These are phyloP conservation scores for Cynocephalus volans DNA, from an alignment of 2,113 vertebrate genomes.

Conservation along the genomic window DNA sequence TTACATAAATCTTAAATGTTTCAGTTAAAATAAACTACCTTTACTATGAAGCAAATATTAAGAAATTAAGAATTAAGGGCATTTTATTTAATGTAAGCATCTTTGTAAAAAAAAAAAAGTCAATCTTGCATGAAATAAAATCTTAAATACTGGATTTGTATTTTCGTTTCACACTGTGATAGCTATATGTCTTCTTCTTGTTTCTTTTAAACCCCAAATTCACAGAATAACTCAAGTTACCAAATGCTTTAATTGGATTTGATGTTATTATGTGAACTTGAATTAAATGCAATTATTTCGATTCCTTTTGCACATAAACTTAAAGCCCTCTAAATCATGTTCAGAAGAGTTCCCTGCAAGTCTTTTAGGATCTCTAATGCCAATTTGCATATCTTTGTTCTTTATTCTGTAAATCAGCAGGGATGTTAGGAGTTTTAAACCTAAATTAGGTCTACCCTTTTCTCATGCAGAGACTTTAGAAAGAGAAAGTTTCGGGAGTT, in stretches of 20 bases:
- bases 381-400: not conserved
- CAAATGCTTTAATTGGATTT: not conserved
- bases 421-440: not conserved
- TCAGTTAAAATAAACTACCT: not conserved
- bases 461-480: not conserved
- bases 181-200: not conserved
- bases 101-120: not conserved
- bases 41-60: not conserved
- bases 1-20: not conserved
- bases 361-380: not conserved
- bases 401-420: not conserved
- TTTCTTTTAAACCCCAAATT: not conserved
- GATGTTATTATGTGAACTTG: not conserved
- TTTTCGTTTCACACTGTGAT: not conserved
- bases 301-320: not conserved
- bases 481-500: not conserved
- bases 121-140: not conserved
- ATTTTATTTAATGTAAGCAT: not conserved
- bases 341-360: not conserved
- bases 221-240: not conserved
- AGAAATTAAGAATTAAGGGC: not conserved
- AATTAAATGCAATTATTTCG: conserved; percentile 2
- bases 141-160: not conserved
- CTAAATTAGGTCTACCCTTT: not conserved
- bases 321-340: not conserved